A percentile compares a stretch with the other conserved stretches of the same genome.
These are phyloP conservation scores for Apis mellifera DNA, from an alignment of 1,140 invertebrate genomes.

Conservation along the genomic window Amel_HAv3.1 CM009931.2:25682001-25682500, in stretches of 20 bases:
- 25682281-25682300: neutral
- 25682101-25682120: neutral
- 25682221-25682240: constrained; percentile 47
- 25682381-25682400: too few species aligned
- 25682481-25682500: neutral
- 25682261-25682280: neutral
- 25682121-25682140: constrained; percentile 39
- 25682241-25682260: constrained; percentile 22
- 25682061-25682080: neutral
- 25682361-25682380: too few species aligned
- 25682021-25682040: too few species aligned
- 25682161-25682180: constrained; percentile 15
- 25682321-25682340: too few species aligned
- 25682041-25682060: too few species aligned
- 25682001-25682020: too few species aligned
- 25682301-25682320: too few species aligned
- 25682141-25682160: constrained; percentile 31
- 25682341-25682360: too few species aligned
- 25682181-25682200: constrained; percentile 13
- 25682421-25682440: neutral
- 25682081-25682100: neutral
- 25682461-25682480: neutral
- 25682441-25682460: neutral
- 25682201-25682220: constrained; percentile 36
- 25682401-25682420: neutral